phyloP scores from a whole-genome alignment of 1,140 invertebrate species.

The Intoshia linei region DNA sequence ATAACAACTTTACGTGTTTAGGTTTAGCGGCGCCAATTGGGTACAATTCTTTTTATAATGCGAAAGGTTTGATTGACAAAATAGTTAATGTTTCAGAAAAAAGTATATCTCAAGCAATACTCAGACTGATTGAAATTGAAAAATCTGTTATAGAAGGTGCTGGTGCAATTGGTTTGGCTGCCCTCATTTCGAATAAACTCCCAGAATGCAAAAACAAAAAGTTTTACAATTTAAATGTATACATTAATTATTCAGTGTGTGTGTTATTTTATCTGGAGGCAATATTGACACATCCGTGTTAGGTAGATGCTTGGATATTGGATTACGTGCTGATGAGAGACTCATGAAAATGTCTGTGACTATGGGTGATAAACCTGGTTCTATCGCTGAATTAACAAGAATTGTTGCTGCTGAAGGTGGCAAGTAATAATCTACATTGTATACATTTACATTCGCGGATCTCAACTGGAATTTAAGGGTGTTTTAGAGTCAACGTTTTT shows the following conservation, averaged over 20 bases:
- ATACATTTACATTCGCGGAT: too few relatives aligned
- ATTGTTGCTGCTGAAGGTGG: conserved; percentile 40
- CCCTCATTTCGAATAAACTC: conserved; percentile 43
- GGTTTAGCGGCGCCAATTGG: conserved; percentile 53
- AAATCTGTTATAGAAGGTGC: conserved; percentile 66
- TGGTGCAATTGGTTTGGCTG: conserved; percentile 49
- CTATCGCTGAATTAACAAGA: conserved; percentile 48
- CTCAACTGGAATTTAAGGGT: too few relatives aligned
- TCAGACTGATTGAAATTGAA: conserved; percentile 49
- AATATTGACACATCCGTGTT: conserved; percentile 69
- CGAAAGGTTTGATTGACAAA: conserved; percentile 40
- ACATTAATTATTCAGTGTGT: conserved; percentile 30
- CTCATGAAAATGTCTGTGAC: conserved; percentile 50
- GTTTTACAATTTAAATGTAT: too few relatives aligned
- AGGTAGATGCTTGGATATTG: conserved; percentile 50
- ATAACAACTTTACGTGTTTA: conserved; percentile 9
- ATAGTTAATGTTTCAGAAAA: conserved; percentile 30
- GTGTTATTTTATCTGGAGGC: conserved; percentile 46
- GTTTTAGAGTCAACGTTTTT: too few relatives aligned
- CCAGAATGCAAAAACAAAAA: conserved; percentile 50
- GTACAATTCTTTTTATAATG: conserved; percentile 48
- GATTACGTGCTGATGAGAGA: conserved; percentile 49
- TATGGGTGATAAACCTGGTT: conserved; percentile 45
- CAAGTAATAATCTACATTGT: too few relatives aligned
- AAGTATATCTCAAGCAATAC: conserved; percentile 47